Conservation (phyloP, 2,113 vertebrate species). For the Tinamus guttatus region DNA sequence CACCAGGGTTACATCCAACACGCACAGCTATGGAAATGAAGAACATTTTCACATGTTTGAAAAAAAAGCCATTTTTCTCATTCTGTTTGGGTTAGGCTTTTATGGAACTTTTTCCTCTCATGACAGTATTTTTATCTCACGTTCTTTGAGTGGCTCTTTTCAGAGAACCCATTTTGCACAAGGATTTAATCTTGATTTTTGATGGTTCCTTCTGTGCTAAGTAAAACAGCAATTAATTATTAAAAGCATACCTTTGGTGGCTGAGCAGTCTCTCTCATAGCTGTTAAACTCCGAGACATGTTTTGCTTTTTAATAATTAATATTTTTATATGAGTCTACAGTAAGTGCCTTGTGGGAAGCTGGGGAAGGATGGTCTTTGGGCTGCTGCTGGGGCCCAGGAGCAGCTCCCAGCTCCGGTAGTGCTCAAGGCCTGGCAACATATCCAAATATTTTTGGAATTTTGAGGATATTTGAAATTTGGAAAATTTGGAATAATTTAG, state of each 20-base stretch:
- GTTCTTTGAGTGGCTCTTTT: background rate
- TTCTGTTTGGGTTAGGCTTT: background rate
- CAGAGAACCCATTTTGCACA: background rate
- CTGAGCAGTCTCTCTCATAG: constrained; percentile 9
- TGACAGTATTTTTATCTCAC: background rate
- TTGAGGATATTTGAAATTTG: too few species aligned
- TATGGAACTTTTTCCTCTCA: background rate
- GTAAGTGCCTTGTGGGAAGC: constrained; percentile 19
- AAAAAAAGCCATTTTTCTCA: background rate
- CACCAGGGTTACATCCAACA: background rate
- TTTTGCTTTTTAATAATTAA: constrained; percentile 69
- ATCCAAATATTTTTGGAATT: background rate
- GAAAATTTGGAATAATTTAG: background rate
- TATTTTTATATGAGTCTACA: background rate
- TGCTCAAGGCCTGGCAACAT: background rate
- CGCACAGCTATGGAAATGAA: background rate
- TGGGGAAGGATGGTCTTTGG: background rate
- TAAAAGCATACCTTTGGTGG: constrained; percentile 64
- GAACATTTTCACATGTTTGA: too few species aligned
- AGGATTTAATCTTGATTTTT: constrained; percentile 52
- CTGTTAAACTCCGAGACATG: constrained; percentile 45
- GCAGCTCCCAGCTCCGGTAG: background rate
- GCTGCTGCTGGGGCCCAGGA: background rate
- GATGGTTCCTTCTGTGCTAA: constrained; percentile 53
- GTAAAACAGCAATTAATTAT: constrained; percentile 71